A percentile compares a stretch with the other conserved stretches of the same genome.
phyloP scores from a whole-genome alignment of 2,888 invertebrate genomes.

The Stenurella melanura region DNA sequence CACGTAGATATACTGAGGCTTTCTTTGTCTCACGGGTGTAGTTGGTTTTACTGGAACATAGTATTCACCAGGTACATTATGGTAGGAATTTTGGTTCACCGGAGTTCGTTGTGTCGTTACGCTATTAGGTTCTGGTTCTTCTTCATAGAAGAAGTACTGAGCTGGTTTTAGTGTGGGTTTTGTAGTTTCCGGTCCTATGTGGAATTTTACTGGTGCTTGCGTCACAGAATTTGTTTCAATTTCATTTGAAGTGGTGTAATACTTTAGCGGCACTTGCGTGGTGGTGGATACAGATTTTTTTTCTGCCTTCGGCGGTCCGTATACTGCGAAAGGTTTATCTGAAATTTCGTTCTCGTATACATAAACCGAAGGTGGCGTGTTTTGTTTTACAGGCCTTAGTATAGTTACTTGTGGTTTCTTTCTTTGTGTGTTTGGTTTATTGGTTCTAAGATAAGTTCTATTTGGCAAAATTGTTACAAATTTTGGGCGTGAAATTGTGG shows the following conservation, averaged over 20 bases:
- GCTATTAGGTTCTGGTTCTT: constrained; percentile 66
- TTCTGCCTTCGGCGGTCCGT: constrained; percentile 69
- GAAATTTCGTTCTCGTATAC: constrained; percentile 72
- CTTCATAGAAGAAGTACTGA: constrained; percentile 83
- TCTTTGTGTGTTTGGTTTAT: constrained; percentile 41
- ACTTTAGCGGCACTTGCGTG: constrained; percentile 79
- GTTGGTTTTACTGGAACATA: constrained; percentile 58
- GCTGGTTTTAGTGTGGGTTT: constrained; percentile 71
- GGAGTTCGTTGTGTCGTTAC: constrained; percentile 54
- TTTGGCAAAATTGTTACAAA: constrained; percentile 71
- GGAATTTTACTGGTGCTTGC: constrained; percentile 64
- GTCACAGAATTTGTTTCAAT: constrained; percentile 76
- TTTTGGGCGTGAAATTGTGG: constrained; percentile 73
- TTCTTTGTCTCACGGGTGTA: constrained; percentile 49
- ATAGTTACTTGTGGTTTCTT: constrained; percentile 66
- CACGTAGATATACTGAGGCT: constrained; percentile 68
- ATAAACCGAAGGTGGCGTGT: constrained; percentile 62
- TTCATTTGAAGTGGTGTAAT: constrained; percentile 77
- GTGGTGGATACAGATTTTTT: constrained; percentile 74
- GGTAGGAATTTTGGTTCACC: constrained; percentile 49
- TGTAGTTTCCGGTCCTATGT: constrained; percentile 35
- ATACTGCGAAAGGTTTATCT: constrained; percentile 75
- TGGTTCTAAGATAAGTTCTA: constrained; percentile 50
- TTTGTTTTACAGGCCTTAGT: constrained; percentile 70
- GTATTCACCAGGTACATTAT: constrained; percentile 58